phyloP scores from a whole-genome alignment of 2,113 vertebrate genomes.

The Prionailurus bengalensis region DNA sequence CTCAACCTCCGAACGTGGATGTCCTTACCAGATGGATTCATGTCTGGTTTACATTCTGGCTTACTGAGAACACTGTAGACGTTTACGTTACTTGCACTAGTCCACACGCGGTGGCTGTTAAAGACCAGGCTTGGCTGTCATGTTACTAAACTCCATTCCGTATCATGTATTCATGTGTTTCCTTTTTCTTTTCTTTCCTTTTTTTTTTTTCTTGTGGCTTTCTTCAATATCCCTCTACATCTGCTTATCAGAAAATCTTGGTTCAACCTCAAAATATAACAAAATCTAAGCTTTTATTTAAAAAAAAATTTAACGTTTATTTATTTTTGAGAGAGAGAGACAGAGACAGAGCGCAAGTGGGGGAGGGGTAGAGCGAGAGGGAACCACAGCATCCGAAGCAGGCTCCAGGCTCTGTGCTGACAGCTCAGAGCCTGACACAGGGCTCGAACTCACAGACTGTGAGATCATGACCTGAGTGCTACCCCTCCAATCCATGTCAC shows the following conservation, averaged over 20 bases:
- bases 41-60: not conserved
- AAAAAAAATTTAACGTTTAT: too few species aligned
- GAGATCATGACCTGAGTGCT: not conserved
- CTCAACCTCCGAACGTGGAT: not conserved
- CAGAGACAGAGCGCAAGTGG: too few species aligned
- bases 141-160: not conserved
- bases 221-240: not conserved
- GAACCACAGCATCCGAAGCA: too few species aligned
- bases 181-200: not conserved
- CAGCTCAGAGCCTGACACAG: too few species aligned
- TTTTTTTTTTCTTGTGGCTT: not conserved
- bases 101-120: not conserved
- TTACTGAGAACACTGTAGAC: not conserved
- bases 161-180: slow-evolving; percentile 16
- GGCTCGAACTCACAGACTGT: too few species aligned
- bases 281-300: not conserved
- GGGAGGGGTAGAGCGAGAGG: too few species aligned
- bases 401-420: too few species aligned
- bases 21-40: not conserved
- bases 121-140: not conserved
- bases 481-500: not conserved
- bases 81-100: not conserved
- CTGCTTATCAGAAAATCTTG: not conserved
- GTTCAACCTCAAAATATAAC: not conserved
- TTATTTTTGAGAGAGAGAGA: too few species aligned